These are phyloP conservation scores for Grus americana DNA, from an alignment of 2,113 vertebrate genomes.

Conservation along the genomic window DNA sequence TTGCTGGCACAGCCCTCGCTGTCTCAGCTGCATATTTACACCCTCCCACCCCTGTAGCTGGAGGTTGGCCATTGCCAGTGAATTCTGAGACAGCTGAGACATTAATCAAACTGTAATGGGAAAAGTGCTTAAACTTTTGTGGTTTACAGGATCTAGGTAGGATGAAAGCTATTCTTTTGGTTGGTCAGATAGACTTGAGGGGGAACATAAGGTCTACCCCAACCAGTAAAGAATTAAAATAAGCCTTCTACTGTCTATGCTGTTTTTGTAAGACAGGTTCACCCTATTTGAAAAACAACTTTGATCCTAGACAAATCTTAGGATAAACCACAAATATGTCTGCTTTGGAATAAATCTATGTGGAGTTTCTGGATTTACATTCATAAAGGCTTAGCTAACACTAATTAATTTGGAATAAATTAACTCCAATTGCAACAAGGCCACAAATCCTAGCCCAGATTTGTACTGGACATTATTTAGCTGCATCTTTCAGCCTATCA, in stretches of 20 bases:
- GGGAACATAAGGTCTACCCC: neutral
- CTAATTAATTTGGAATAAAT: slow-evolving; percentile 55
- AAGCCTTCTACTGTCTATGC: neutral
- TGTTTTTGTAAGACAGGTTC: slow-evolving; percentile 15
- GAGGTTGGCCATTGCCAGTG: neutral
- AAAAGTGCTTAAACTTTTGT: neutral
- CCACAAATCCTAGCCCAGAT: slow-evolving; percentile 1
- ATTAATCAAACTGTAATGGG: neutral
- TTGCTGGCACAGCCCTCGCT: neutral
- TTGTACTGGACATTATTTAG: neutral
- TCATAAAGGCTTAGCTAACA: slow-evolving; percentile 12
- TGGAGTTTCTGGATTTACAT: slow-evolving; percentile 33
- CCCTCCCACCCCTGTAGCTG: neutral
- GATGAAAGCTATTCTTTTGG: neutral
- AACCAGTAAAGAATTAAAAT: slow-evolving; percentile 33
- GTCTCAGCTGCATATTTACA: neutral
- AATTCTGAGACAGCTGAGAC: neutral
- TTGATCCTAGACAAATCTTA: slow-evolving; percentile 40
- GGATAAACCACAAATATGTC: slow-evolving; percentile 48
- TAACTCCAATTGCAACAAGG: neutral
- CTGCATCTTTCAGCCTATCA: neutral
- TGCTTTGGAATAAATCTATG: slow-evolving; percentile 36
- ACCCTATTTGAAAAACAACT: slow-evolving; percentile 27
- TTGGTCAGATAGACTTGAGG: neutral
- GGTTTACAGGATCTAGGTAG: neutral